Evolutionary conservation across 2,113 vertebrate species (phyloP).

Genomic region (Mustela nigripes): DNA sequence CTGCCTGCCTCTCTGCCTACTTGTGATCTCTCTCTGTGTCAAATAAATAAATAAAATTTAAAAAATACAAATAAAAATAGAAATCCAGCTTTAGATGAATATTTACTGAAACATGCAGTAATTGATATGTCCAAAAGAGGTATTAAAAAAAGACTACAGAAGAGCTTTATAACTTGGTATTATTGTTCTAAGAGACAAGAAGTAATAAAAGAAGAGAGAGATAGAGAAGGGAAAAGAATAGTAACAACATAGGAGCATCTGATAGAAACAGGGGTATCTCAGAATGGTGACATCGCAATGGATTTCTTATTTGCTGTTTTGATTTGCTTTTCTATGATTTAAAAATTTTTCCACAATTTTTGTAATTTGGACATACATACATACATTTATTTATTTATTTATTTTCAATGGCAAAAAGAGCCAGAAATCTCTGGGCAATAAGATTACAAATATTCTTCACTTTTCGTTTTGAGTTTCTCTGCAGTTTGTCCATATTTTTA

Average conservation of each 20-base stretch:
- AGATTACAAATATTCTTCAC: conserved; percentile 19
- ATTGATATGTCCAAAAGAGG: background rate
- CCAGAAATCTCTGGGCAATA: background rate
- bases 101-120: conserved; percentile 33
- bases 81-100: background rate
- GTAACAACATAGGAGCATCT: background rate
- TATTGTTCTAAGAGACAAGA: background rate
- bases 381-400: background rate
- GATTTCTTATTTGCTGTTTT: conserved; percentile 34
- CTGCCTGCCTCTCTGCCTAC: too few relatives aligned
- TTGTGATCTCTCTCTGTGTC: too few relatives aligned
- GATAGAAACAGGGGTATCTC: background rate
- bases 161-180: background rate
- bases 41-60: background rate
- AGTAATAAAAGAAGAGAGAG: background rate
- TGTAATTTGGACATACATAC: background rate
- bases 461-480: background rate
- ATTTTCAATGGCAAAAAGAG: conserved; percentile 29
- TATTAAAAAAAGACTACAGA: background rate
- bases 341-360: background rate
- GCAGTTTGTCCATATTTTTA: conserved; percentile 54
- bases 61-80: background rate
- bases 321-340: conserved; percentile 34
- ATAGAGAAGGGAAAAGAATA: background rate
- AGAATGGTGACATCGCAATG: background rate